Base-by-base conservation (phyloP, 2,797 vertebrate genomes). In the Eupleurogrammus muticus region DNA sequence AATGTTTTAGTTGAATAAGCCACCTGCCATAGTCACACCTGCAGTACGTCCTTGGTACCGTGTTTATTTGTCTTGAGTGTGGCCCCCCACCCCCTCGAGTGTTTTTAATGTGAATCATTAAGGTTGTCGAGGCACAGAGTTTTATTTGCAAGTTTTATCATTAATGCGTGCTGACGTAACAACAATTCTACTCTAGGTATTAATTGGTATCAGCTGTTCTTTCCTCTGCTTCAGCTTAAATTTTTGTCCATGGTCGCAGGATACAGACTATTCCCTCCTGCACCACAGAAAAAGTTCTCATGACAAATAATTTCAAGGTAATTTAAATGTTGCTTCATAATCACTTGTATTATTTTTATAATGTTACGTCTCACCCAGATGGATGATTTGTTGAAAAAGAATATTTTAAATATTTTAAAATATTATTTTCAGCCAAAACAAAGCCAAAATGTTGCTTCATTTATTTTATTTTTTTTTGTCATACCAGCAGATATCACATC, bases 41-140 rank as follows among this genome's bases (percentile, higher is more conserved):
- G 6, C 58, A 20, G 69, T 47, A 12, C 19, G 47, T 74, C 54
- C 73, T 57, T 67, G 66, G 63, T 64, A 19, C 58, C 21, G 67
- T 80, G 58, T 73, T 66, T 35, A 56, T 86, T 66, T 38, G 59
- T 86, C 66, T 81, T 67, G 38, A 38, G 20, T 56, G 72, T 66
- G 66, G 36, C 57, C 51, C 73, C 28, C 6, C 28, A 3, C 28
- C 28, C 6, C 28, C 57, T 20, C 24, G 51, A 74, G 62, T 73
- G 67, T 70, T 81, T 79, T 61, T 36, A 60, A 38, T 50, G 63
- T 70, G 56, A 85, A 28, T 53, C 56, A 32, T 47, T 47, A 50
- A 76, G 49, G 76, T 81, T 62, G 59, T 82, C 54, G 24, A 76
- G 72, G 32, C 69, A 55, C 66, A 77, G 42, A 77, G 58, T 70